phyloP scores from a whole-genome alignment of 2,113 vertebrate species.

The Pavo muticus region DNA sequence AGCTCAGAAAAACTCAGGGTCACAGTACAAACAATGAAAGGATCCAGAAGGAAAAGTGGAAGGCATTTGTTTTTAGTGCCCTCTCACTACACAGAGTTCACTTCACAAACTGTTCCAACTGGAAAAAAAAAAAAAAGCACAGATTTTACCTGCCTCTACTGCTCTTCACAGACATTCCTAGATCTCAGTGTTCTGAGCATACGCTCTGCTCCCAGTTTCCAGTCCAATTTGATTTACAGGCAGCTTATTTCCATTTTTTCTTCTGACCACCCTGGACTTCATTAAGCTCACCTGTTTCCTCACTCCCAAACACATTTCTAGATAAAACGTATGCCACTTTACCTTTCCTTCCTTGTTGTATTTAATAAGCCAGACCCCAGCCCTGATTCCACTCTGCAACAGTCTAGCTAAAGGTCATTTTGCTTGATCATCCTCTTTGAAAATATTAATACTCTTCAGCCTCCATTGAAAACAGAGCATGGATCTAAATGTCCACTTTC shows the following conservation, averaged over 20 bases:
- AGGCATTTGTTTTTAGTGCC: neutral
- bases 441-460: neutral
- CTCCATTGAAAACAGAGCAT: neutral
- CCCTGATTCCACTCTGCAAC: neutral
- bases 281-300: neutral
- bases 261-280: neutral
- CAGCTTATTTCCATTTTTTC: neutral
- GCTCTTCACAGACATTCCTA: neutral
- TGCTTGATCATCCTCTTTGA: neutral
- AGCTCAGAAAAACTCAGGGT: neutral
- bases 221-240: neutral
- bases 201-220: neutral
- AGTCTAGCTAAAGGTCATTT: neutral
- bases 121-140: neutral
- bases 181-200: neutral
- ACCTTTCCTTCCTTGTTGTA: neutral
- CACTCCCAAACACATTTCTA: neutral
- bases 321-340: neutral
- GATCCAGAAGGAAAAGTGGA: neutral
- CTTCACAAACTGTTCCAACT: neutral
- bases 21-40: neutral
- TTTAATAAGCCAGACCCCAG: neutral
- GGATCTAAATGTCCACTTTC: neutral
- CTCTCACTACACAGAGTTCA: neutral
- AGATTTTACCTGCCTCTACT: neutral